Conservation (phyloP, 1,140 invertebrate genomes). For the Eulimnadia texana region DNA sequence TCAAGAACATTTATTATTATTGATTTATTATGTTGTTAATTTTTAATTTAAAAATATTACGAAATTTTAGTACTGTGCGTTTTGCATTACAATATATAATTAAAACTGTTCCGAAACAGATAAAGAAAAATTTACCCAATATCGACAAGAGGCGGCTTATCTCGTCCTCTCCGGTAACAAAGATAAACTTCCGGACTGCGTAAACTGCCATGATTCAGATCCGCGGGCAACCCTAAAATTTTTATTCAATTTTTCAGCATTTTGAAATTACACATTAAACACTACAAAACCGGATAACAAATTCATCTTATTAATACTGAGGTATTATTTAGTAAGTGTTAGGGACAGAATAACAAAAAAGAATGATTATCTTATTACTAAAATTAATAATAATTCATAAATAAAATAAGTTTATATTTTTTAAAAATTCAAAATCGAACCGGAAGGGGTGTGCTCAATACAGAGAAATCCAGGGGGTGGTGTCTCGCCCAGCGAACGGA, state of each 20-base stretch:
- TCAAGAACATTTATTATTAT: too few species aligned
- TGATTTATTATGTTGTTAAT: too few species aligned
- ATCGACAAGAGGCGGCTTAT: constrained; percentile 93
- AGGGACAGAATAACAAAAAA: neutral
- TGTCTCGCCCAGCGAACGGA: constrained; percentile 70
- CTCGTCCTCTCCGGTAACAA: constrained; percentile 76
- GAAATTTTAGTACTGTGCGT: too few species aligned
- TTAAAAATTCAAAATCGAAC: constrained; percentile 20
- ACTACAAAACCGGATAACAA: too few species aligned
- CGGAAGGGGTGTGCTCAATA: constrained; percentile 71
- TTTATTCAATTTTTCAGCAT: too few species aligned
- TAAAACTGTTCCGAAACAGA: too few species aligned
- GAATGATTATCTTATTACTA: neutral
- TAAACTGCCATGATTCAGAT: constrained; percentile 93
- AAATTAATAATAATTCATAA: neutral
- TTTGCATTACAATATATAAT: too few species aligned
- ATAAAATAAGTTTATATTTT: constrained; percentile 7
- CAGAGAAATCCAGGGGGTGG: constrained; percentile 64
- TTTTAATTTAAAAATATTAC: too few species aligned
- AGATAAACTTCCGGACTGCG: constrained; percentile 83
- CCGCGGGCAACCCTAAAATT: constrained; percentile 63
- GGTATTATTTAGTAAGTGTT: neutral
- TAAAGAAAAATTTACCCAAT: constrained; percentile 62
- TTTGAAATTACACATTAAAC: too few species aligned
- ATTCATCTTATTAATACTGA: too few species aligned